Conservation (phyloP, 2,113 vertebrate genomes). For the Apteryx mantelli region DNA sequence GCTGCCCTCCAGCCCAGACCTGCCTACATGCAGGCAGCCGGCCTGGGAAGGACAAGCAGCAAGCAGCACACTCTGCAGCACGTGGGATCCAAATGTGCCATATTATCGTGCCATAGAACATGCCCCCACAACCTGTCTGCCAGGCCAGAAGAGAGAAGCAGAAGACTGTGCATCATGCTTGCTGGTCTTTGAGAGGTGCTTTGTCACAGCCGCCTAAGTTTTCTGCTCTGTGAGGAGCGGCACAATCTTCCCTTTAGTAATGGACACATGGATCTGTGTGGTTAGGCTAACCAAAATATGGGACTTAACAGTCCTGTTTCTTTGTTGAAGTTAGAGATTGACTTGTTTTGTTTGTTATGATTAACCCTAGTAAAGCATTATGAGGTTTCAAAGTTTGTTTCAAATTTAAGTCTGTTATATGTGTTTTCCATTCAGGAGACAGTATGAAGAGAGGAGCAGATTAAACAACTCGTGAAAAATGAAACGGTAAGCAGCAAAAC, state of each 20-base stretch:
- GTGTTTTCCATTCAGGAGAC: neutral
- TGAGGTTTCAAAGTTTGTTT: neutral
- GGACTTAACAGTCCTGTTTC: neutral
- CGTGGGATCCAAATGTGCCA: neutral
- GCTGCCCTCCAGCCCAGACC: neutral
- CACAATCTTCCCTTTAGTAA: neutral
- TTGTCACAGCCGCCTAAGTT: neutral
- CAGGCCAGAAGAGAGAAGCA: neutral
- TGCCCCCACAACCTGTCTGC: neutral
- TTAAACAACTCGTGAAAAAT: neutral
- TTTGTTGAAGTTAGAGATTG: neutral
- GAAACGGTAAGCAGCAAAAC: neutral
- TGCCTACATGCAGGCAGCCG: rapidly evolving
- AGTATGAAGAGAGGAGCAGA: neutral
- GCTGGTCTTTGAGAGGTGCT: neutral
- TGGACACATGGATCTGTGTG: neutral
- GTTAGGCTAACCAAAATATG: neutral
- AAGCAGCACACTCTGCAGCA: neutral
- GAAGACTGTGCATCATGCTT: neutral
- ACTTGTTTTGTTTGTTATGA: neutral
- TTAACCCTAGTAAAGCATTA: neutral
- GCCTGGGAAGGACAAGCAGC: neutral
- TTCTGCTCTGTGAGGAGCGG: neutral
- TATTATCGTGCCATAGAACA: rapidly evolving
- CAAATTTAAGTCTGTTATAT: neutral